These are phyloP conservation scores for Amyelois transitella DNA, from an alignment of 1,140 invertebrate species.

Conservation along the genomic window DNA sequence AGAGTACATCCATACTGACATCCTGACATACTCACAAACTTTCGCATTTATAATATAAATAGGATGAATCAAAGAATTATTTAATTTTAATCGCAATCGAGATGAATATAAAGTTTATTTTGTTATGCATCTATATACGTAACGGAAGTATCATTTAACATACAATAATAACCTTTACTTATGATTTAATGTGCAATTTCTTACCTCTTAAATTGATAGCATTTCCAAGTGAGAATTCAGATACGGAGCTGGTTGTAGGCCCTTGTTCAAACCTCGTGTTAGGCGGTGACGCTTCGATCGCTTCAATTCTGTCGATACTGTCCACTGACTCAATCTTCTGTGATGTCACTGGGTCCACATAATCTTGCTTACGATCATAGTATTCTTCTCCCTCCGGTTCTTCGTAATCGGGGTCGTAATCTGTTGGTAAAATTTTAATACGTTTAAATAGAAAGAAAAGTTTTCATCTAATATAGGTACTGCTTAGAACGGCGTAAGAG, in stretches of 20 bases:
- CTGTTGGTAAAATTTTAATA: constrained; percentile 11
- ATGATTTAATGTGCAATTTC: no score
- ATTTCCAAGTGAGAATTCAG: constrained; percentile 54
- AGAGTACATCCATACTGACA: no score
- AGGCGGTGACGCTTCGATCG: constrained; percentile 23
- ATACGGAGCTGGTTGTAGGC: constrained; percentile 40
- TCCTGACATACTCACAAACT: no score
- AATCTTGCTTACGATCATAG: constrained; percentile 19
- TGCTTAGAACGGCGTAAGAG: no score
- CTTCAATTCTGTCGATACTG: no score
- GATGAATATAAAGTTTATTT: no score
- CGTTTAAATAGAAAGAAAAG: not conserved
- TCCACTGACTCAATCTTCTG: constrained; percentile 19
- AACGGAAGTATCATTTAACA: no score
- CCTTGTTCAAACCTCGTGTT: constrained; percentile 33
- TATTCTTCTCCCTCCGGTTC: constrained; percentile 1
- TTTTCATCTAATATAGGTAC: not conserved
- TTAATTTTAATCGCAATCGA: no score
- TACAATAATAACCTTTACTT: no score
- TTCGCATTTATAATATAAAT: no score
- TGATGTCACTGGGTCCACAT: not conserved
- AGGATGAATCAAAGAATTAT: no score
- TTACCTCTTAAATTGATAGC: constrained; percentile 62
- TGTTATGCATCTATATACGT: no score
- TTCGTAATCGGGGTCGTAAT: constrained; percentile 40